Evolutionary conservation across 2,797 vertebrate species (phyloP).

Genomic region (Gallinago solitaria): DNA sequence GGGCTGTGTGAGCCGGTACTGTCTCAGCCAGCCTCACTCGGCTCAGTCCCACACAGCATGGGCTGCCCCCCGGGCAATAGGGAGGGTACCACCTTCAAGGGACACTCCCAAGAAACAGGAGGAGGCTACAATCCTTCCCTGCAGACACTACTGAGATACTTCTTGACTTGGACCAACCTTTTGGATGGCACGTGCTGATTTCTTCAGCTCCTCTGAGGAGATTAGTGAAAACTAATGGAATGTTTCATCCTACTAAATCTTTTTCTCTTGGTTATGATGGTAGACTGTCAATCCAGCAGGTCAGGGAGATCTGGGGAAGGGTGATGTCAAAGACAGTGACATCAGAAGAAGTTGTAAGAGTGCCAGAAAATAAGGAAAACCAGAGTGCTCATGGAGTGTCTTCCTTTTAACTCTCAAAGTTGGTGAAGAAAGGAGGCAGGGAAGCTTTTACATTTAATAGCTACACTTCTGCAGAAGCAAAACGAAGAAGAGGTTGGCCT

Average conservation of each 20-base stretch:
- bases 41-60: rapidly evolving
- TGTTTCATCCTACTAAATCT: background rate
- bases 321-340: background rate
- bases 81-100: background rate
- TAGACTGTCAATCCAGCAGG: background rate
- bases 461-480: background rate
- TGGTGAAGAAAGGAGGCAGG: background rate
- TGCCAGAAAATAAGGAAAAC: background rate
- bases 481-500: background rate
- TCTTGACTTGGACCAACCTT: background rate
- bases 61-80: background rate
- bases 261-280: background rate
- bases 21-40: background rate
- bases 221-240: too few relatives aligned
- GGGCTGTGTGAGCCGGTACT: rapidly evolving
- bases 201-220: background rate
- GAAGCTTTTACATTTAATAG: background rate
- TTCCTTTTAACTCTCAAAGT: background rate
- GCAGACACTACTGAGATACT: background rate
- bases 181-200: background rate
- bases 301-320: background rate
- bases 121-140: background rate
- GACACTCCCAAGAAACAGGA: background rate
- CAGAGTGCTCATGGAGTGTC: background rate
- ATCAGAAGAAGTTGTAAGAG: background rate